Evolutionary conservation across 2,797 vertebrate genomes (phyloP).

Genomic region (Spinus olivaceus): DNA sequence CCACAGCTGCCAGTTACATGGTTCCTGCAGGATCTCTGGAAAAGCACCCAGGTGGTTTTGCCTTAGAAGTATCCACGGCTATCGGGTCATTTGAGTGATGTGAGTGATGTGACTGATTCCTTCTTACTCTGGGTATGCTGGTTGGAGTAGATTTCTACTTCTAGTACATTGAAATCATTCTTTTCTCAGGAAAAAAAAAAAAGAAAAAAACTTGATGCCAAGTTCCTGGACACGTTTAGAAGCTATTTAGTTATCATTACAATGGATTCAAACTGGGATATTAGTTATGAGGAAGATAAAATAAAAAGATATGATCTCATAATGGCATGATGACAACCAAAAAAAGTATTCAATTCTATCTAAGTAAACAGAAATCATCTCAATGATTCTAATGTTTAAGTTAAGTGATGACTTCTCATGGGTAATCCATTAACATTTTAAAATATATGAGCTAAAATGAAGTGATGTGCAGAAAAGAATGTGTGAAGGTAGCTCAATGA

Average conservation of each 20-base stretch:
- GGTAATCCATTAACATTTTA: neutral
- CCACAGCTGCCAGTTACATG: neutral
- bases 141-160: neutral
- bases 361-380: neutral
- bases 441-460: neutral
- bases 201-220: neutral
- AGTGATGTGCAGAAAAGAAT: neutral
- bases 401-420: neutral
- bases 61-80: neutral
- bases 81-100: neutral
- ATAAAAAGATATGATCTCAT: neutral
- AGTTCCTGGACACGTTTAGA: neutral
- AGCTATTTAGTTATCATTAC: neutral
- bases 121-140: neutral
- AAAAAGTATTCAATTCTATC: neutral
- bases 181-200: neutral
- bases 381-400: neutral
- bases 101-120: neutral
- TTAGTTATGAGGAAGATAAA: neutral
- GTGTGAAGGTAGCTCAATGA: neutral
- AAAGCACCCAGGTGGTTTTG: neutral
- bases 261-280: neutral
- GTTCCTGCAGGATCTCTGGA: neutral
- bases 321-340: neutral
- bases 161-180: neutral